phyloP scores from a whole-genome alignment of 1,140 invertebrate species.

The Bombus huntii region DNA sequence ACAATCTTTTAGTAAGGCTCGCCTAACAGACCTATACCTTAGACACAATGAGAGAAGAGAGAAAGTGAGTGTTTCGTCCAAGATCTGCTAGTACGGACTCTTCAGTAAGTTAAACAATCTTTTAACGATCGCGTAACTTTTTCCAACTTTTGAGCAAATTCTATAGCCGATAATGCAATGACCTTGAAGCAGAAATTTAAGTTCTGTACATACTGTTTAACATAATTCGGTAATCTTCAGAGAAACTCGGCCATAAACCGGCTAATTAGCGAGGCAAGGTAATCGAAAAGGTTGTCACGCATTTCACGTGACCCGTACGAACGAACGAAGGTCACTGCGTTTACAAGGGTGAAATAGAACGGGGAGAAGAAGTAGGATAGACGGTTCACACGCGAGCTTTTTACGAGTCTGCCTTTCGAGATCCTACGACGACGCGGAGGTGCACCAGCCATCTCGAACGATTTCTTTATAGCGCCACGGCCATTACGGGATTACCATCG shows the following conservation, averaged over 20 bases:
- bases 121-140: no score
- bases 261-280: not conserved
- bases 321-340: constrained; percentile 22
- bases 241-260: not conserved
- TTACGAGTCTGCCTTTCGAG: constrained; percentile 33
- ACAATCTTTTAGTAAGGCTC: no score
- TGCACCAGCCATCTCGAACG: not conserved
- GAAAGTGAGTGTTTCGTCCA: no score
- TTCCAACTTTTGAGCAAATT: no score
- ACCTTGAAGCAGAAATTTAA: no score
- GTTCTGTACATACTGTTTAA: not conserved
- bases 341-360: constrained; percentile 12
- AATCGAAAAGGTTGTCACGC: constrained; percentile 10
- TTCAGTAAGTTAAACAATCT: no score
- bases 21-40: no score
- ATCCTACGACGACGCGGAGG: not conserved
- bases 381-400: constrained; percentile 4
- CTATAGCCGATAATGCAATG: no score
- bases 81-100: no score
- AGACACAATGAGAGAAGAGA: no score
- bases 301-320: not conserved
- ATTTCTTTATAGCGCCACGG: constrained; percentile 32
- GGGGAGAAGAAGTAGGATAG: not conserved
- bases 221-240: not conserved
- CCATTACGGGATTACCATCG: constrained; percentile 42